These are phyloP conservation scores for Percopsis omiscomaycus DNA, from an alignment of 2,797 vertebrate species.

Conservation along the genomic window DNA sequence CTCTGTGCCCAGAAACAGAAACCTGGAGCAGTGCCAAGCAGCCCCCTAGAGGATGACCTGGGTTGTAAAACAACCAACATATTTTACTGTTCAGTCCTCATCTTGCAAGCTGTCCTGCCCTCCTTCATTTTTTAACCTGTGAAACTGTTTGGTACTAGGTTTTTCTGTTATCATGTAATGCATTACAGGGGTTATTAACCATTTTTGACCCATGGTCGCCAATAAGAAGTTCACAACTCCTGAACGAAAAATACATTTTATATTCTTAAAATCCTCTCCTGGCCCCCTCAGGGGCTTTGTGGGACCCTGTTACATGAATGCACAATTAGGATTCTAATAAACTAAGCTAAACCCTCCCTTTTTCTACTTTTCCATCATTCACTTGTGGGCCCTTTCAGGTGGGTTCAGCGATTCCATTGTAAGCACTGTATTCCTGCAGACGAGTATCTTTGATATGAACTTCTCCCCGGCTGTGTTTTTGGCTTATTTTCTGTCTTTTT, in stretches of 20 bases:
- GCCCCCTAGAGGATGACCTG: constrained; percentile 21
- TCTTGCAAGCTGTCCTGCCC: not conserved
- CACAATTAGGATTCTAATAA: too few species aligned
- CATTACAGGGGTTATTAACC: too few species aligned
- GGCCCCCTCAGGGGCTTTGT: not conserved
- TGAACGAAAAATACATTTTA: too few species aligned
- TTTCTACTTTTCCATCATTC: constrained; percentile 54
- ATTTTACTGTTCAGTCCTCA: too few species aligned
- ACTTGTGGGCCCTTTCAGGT: constrained; percentile 40
- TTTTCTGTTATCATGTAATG: too few species aligned
- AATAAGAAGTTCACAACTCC: too few species aligned
- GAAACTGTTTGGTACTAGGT: too few species aligned
- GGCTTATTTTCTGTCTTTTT: not conserved
- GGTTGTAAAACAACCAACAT: too few species aligned
- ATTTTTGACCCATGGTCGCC: too few species aligned
- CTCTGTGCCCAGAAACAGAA: constrained; percentile 58
- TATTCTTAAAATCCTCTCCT: not conserved
- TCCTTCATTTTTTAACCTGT: not conserved
- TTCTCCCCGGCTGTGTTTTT: not conserved
- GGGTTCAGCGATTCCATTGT: constrained; percentile 53
- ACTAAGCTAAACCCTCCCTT: not conserved
- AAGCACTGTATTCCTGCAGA: constrained; percentile 26
- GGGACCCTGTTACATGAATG: too few species aligned
- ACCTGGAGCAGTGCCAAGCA: constrained; percentile 67
- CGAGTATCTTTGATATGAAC: not conserved